A percentile compares a stretch with the other conserved stretches of the same genome.
Evolutionary conservation across 2,888 invertebrate species (phyloP).

Genomic region (Allophyes oxyacanthae): DNA sequence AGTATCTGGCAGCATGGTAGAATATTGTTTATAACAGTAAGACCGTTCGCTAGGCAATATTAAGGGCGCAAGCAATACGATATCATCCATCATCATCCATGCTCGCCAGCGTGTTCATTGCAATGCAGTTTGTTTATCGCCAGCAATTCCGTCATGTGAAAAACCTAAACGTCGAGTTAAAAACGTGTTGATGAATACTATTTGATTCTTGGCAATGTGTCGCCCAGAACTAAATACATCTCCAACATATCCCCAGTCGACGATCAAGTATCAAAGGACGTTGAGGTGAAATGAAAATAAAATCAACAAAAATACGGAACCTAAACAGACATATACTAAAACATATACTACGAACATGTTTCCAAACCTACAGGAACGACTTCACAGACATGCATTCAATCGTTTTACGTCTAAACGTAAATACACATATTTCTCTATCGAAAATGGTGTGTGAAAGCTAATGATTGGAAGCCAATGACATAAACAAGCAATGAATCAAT

Average conservation of each 20-base stretch:
- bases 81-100: conserved; percentile 80
- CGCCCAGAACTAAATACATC: conserved; percentile 15
- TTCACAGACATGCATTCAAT: conserved; percentile 64
- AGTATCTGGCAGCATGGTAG: conserved; percentile 21
- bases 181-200: conserved; percentile 11
- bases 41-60: conserved; percentile 65
- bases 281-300: conserved; percentile 18
- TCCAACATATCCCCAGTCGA: conserved; percentile 11
- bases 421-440: conserved; percentile 69
- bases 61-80: conserved; percentile 69
- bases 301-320: conserved; percentile 26
- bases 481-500: conserved; percentile 73
- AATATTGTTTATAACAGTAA: conserved; percentile 32
- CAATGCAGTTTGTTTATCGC: conserved; percentile 70
- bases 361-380: conserved; percentile 50
- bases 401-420: conserved; percentile 59
- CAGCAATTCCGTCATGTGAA: conserved; percentile 63
- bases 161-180: conserved; percentile 23
- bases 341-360: conserved; percentile 52
- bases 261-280: conserved; percentile 27
- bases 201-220: conserved; percentile 17
- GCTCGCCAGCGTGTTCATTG: conserved; percentile 78
- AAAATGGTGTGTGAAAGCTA: conserved; percentile 81
- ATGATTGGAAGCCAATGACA: conserved; percentile 72
- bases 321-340: conserved; percentile 48